Conservation (phyloP, 2,797 vertebrate genomes). For the Brotula barbata region DNA sequence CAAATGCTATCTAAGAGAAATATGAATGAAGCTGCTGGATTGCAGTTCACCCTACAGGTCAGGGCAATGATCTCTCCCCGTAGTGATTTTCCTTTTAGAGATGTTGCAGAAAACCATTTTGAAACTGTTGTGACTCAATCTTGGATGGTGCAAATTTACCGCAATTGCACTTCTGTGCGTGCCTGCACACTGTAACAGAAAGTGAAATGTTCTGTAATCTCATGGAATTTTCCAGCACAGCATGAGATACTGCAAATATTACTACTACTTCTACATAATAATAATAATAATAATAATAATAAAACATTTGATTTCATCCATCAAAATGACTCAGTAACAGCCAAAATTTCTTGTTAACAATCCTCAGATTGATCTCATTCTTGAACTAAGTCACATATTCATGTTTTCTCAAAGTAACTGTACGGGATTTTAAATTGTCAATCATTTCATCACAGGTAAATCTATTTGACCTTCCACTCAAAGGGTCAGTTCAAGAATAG, state of each 20-base stretch:
- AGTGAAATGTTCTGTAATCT: neutral
- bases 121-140: constrained; percentile 27
- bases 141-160: neutral
- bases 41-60: neutral
- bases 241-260: no score
- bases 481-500: constrained; percentile 51
- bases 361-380: no score
- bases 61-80: neutral
- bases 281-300: no score
- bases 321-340: no score
- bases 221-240: neutral
- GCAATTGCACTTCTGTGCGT: no score
- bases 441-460: constrained; percentile 38
- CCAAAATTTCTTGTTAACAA: no score
- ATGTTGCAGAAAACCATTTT: constrained; percentile 23
- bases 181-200: neutral
- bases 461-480: constrained; percentile 37
- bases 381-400: no score
- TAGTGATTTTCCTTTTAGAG: constrained; percentile 5
- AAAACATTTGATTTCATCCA: no score
- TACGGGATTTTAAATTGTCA: no score
- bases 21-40: neutral
- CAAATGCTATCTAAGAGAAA: no score
- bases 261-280: no score
- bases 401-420: no score